These are phyloP conservation scores for Polypedilum pembai DNA, from an alignment of 1,140 invertebrate species.

Conservation along the genomic window DNA sequence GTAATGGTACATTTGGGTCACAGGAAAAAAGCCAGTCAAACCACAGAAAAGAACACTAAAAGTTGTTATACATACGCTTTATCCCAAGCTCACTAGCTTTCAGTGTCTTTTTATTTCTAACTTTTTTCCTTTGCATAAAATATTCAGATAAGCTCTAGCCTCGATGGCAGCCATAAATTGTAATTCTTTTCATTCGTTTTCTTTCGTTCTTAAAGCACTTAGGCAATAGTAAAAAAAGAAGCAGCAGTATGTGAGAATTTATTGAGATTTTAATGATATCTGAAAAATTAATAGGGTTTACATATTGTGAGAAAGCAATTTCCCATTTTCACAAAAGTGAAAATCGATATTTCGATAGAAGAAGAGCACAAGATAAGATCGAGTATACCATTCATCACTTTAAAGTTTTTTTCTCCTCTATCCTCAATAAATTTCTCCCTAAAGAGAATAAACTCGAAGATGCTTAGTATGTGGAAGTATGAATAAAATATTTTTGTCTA, in stretches of 20 bases:
- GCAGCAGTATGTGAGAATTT: background rate
- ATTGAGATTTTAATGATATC: conserved; percentile 5
- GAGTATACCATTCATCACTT: no score
- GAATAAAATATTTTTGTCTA: no score
- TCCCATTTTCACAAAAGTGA: background rate
- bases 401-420: no score
- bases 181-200: background rate
- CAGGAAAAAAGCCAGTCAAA: background rate
- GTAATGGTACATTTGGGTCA: conserved; percentile 3
- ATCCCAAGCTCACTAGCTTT: background rate
- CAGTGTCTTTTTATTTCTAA: background rate
- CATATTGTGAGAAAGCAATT: background rate
- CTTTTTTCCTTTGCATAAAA: background rate
- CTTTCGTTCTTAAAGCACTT: background rate
- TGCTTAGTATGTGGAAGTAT: no score
- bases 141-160: conserved; percentile 17
- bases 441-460: no score
- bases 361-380: no score
- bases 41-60: conserved; percentile 10
- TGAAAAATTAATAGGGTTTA: conserved; percentile 19
- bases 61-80: background rate
- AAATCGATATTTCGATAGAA: no score
- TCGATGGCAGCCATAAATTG: conserved; percentile 1
- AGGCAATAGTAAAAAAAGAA: background rate
- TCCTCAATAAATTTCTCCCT: no score